Evolutionary conservation across 2,888 invertebrate species (phyloP), one percentile per base, ranked within the genome.

Genomic region (Dendrolimus houi): DNA sequence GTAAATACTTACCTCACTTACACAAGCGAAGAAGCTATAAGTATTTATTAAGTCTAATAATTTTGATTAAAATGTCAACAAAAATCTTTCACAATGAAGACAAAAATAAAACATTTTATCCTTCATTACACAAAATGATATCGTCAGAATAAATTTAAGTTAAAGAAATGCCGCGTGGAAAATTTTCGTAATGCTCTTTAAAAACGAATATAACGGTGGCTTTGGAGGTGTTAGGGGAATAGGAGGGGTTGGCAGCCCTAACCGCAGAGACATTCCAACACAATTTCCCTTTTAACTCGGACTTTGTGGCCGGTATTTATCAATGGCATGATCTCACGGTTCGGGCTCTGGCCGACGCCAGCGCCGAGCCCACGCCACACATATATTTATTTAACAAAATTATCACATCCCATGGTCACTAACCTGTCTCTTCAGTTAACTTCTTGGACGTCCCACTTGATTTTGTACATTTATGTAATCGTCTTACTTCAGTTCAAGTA

Each of bases 281-380:
- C 83, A 81, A 83, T 83, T 86, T 86, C 85, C 87, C 87, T 86
- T 87, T 87, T 87, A 87, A 76, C 78, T 78, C 75, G 72, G 75
- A 74, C 76, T 75, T 70, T 72, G 74, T 60, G 73, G 71, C 65
- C 67, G 64, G 70, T 73, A 75, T 74, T 84, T 83, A 83, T 83
- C 82, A 81, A 78, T 75, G 75, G 72, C 76, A 77, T 74, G 81
- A 83, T 83, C 83, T 82, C 80, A 74, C 77, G 75, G 73, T 71
- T 68, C 62, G 69, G 68, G 69, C 74, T 47, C 9, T 12, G 47
- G 47, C 9, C 47, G 47, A 47, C 12, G 47, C 47, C 47, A 47
- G 47, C 12, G 47, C 47, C 47, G 9, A 12, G 47, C 47, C 47
- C 47, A 47, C 47, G 47, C 71, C 75, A 72, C 70, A 73, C 56